Base-by-base conservation (phyloP, 37 sponge, comb jelly and placozoan species). In the Chondrilla cf. caribensis region DNA sequence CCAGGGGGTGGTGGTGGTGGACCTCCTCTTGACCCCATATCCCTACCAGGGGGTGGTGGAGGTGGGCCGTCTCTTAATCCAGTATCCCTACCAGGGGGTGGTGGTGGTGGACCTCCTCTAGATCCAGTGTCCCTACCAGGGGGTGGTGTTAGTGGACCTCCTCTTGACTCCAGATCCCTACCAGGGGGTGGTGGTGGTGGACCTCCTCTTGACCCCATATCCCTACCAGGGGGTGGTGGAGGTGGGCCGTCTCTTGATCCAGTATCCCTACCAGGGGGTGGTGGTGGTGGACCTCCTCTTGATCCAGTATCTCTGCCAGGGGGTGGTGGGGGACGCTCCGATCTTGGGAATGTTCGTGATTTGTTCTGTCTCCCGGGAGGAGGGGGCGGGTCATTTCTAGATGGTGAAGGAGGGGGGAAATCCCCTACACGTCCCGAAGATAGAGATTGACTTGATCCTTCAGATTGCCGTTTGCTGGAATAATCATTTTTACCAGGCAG, bases 1-100 rank as follows among this genome's bases (percentile, higher is more conserved):
- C 32, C n/a, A 2, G 67, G 42, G 29, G 82, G 82, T 15, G 59
- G 82, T 25, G 76, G 82, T 60, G 64, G 76, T 41, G 76, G 76
- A 21, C 39, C 43, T 72, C 64, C 29, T 18, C 41, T 55, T 26
- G 58, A 43, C 2, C 2, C 75, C 18, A 3, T 21, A 5, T 73
- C 47, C 35, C 80, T 6, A 9, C 82, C 39, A n/a, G 82, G 47
- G 76, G 82, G 82, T 19, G 76, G 81, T 47, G 86, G 82, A 39
- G 86, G 86, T 14, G 64, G 28, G 47, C 47, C 70, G 8, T 32
- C 68, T 33, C 7, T 8, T n/a, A 33, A 33, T 67, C 68, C 68
- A 31, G 35, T 26, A 67, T 26, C 28, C 64, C 64, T 26, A 60
- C 64, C 82, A 22, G 82, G 82, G 15, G 83, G 65, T 38, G 82